These are phyloP conservation scores for Drosophila anceps DNA, from an alignment of 2,888 invertebrate species.

Conservation along the genomic window DNA sequence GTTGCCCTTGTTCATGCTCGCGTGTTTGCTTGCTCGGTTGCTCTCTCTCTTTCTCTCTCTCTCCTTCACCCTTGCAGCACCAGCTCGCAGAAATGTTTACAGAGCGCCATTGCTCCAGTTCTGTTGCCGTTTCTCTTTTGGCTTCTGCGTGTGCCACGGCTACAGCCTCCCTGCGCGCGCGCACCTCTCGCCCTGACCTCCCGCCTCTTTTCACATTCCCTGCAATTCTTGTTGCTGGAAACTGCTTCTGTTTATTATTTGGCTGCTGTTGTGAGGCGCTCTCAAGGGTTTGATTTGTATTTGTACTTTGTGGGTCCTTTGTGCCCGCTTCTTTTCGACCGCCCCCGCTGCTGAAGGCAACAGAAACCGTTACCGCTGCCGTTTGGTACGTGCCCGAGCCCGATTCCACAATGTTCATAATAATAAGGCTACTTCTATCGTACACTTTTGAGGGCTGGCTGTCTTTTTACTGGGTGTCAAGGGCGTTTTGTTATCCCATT, in stretches of 20 bases:
- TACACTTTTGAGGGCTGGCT: constrained; percentile 75
- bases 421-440: constrained; percentile 79
- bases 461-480: constrained; percentile 84
- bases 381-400: constrained; percentile 74
- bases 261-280: constrained; percentile 59
- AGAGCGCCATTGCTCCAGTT: constrained; percentile 72
- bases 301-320: constrained; percentile 72
- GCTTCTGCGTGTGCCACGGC: constrained; percentile 36
- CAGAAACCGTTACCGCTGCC: constrained; percentile 37
- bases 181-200: constrained; percentile 12
- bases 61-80: constrained; percentile 4
- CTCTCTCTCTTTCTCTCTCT: constrained; percentile 23
- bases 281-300: constrained; percentile 81
- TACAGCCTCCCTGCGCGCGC: constrained; percentile 49
- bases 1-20: constrained; percentile 15
- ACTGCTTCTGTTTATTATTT: constrained; percentile 70
- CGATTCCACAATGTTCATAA: constrained; percentile 73
- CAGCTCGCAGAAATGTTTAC: constrained; percentile 54
- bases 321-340: constrained; percentile 29
- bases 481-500: constrained; percentile 84
- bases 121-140: constrained; percentile 41
- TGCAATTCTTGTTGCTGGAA: constrained; percentile 11
- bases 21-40: constrained; percentile 18
- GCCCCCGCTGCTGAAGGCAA: constrained; percentile 3
- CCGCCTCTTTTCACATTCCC: neutral